Base-by-base conservation (phyloP, 2,797 vertebrate genomes). In the Onychomys arenicola region DNA sequence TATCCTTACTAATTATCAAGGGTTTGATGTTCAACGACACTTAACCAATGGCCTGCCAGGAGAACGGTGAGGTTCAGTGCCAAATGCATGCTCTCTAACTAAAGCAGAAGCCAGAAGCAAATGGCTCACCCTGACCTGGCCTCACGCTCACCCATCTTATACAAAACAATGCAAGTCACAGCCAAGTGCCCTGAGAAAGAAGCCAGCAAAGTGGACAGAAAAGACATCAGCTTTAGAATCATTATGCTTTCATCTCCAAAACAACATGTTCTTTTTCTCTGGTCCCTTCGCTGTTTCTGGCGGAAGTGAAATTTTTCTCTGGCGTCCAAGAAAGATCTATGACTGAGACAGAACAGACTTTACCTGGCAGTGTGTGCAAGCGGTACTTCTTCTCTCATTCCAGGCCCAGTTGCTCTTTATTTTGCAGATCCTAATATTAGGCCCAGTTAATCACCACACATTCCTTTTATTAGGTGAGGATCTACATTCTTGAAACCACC, bases 391-490 rank as follows among this genome's bases (percentile, higher is more conserved):
- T 97, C 97, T 88, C 94, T 93, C 93, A 69, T 83, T 89, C 87
- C 67, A 78, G 71, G 63, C 90, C 94, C 96, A 87, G 49, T 77
- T 95, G 81, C 96, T 92, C 84, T 95, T 90, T 96, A 97, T 92
- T 98, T 96, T 97, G 95, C 90, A 76, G 88, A 97, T 90, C 96
- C 97, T 97, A 98, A 97, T 98, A 97, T 97, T 97, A 97, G 96
- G 86, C 76, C 84, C 88, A 29, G 93, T 95, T 96, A 96, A 98
- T 97, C 96, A 93, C n/a, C 76, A 73, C 93, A 92, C 96, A 97
- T 98, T 97, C 97, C 94, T 97, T 98, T 97, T 97, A 97, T 97
- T 97, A 98, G 97, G 97, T 98, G 97, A 98, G 96, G 97, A 97
- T 96, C 61, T 98, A 57, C 97, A 97, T 98, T 97, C 97, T 97